Evolutionary conservation across 2,888 invertebrate species (phyloP).

Genomic region (Adineta ricciae): DNA sequence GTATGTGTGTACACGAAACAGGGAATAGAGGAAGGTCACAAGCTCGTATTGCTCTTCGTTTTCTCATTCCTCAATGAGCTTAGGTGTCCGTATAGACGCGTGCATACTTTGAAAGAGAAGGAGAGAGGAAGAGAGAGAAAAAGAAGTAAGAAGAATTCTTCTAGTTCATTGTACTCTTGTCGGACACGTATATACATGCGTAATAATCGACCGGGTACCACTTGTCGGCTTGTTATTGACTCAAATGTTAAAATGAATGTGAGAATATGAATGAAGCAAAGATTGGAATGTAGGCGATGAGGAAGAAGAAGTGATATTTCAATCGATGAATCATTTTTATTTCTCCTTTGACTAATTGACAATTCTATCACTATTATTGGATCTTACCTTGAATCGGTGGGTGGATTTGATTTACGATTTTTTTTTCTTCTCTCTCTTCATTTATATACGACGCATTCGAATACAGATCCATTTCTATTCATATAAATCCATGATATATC

Average conservation of each 20-base stretch:
- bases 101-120: neutral
- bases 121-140: too few species aligned
- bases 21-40: neutral
- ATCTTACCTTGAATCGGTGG: neutral
- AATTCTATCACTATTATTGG: neutral
- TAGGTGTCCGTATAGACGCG: neutral
- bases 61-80: neutral
- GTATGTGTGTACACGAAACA: neutral
- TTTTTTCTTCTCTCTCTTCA: neutral
- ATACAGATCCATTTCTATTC: neutral
- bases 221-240: neutral
- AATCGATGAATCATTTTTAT: neutral
- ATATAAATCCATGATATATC: neutral
- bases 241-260: neutral
- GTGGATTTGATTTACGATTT: neutral
- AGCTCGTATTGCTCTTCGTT: neutral
- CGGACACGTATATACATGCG: neutral
- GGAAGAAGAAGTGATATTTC: neutral
- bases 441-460: neutral
- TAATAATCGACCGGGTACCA: neutral
- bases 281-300: neutral
- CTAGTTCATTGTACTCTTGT: neutral
- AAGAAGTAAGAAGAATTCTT: neutral
- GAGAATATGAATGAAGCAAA: neutral
- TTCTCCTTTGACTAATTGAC: neutral